Base-by-base conservation (phyloP, 2,113 vertebrate genomes). In the Heteronetta atricapilla region DNA sequence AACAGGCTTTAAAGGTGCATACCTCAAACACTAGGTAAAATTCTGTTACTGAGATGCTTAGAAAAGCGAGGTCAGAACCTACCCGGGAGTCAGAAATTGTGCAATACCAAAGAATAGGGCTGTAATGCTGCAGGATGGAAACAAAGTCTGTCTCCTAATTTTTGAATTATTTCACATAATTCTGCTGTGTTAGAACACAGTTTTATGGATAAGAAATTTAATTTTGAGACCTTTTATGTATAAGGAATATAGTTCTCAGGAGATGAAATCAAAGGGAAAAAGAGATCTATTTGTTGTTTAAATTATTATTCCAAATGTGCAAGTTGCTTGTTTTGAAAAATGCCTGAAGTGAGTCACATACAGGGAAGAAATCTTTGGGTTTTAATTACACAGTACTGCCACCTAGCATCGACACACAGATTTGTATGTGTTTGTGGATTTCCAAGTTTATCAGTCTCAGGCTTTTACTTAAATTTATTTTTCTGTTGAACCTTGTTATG, bases 381-480 rank as follows among this genome's bases (percentile, higher is more conserved):
- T 98, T 98, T 95, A 96, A 96, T 95, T 97, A 96, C 96, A 88
- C 97, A 94, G 97, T 96, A 98, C 87, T 98, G 98, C 98, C 98
- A 98, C 96, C 98, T 98, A 98, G 98, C 98, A 97, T 95, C 97
- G 72, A 56, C 79, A 84, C 70, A 5, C 28, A 76, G 77, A 31
- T 52, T 59, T 59, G 62, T 81, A 21, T n/a, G 62, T 82, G 11
- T 46, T 52, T 52, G 29, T 8, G 22, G 55, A 64, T 26, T 38
- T 44, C 33, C 31, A 53, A 52, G 63, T 22, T 15, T 42, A 62
- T 28, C 78, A 52, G 38, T 56, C 44, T 88, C 17, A 3, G n/a
- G 16, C 70, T 79, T 88, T 33, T 84, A 75, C 70, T 88, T 77
- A 11, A 53, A 79, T 66, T 59, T 86, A 26, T 73, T 79, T 88